A percentile compares a stretch with the other conserved stretches of the same genome.
Conservation (phyloP, 37 sponge, comb jelly and placozoan genomes). For the Halichondria panicea region DNA sequence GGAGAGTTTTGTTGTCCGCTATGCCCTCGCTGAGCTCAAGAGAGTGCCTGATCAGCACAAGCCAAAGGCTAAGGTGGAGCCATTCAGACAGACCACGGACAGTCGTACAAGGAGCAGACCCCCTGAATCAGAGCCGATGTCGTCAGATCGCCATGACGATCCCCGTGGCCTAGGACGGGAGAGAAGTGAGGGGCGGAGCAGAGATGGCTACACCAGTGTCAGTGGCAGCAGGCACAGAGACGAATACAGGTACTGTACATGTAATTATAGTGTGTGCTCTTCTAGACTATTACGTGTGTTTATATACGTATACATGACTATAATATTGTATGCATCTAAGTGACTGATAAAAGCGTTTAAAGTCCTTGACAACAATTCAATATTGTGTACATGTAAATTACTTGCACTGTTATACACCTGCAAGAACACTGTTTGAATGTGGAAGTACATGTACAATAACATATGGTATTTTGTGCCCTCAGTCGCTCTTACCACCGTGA, state of each 20-base stretch:
- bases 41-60: conserved; percentile 17
- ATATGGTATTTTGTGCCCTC: too few species aligned
- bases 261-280: neutral
- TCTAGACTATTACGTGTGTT: neutral
- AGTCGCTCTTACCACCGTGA: too few species aligned
- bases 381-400: too few species aligned
- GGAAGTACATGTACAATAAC: too few species aligned
- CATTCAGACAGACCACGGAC: neutral
- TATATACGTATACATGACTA: too few species aligned
- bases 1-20: neutral
- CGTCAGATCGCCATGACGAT: conserved; percentile 27
- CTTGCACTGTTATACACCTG: too few species aligned
- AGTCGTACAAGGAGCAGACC: too few species aligned
- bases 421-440: too few species aligned
- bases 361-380: too few species aligned
- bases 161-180: neutral
- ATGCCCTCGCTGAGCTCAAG: neutral
- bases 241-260: neutral
- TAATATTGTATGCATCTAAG: too few species aligned
- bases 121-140: too few species aligned
- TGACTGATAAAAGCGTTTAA: too few species aligned
- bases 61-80: conserved; percentile 50
- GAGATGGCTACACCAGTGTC: neutral
- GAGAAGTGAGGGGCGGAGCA: neutral
- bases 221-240: neutral